These are phyloP conservation scores for Drosophila fungiperda DNA, from an alignment of 2,888 invertebrate genomes.

Conservation along the genomic window DNA sequence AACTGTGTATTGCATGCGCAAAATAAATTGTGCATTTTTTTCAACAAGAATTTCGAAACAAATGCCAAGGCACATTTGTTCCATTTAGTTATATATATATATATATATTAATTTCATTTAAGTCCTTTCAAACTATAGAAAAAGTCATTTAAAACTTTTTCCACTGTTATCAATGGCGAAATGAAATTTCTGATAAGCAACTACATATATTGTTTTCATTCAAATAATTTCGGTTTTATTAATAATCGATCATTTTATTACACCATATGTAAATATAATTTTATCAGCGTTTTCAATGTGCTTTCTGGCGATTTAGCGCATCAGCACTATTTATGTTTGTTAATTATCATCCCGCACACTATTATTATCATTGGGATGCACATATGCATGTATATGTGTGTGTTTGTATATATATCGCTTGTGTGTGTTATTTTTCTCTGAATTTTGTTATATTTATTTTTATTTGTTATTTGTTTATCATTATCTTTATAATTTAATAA, in stretches of 20 bases:
- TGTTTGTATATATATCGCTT: slow-evolving; percentile 25
- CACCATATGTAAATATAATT: slow-evolving; percentile 78
- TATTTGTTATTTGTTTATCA: background rate
- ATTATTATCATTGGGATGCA: slow-evolving; percentile 51
- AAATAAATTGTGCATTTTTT: slow-evolving; percentile 49
- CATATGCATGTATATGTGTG: slow-evolving; percentile 17
- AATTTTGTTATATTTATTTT: background rate
- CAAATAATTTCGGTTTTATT: slow-evolving; percentile 68
- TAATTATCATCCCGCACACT: slow-evolving; percentile 22
- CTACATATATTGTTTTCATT: slow-evolving; percentile 35
- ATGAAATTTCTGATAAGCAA: background rate
- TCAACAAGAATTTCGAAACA: slow-evolving; percentile 50
- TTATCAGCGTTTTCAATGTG: slow-evolving; percentile 62
- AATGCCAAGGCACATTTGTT: slow-evolving; percentile 30
- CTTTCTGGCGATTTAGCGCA: slow-evolving; percentile 13
- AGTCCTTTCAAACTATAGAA: background rate
- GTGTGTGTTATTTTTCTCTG: slow-evolving; percentile 15
- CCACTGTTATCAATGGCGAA: background rate
- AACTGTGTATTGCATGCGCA: slow-evolving; percentile 28
- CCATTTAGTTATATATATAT: slow-evolving; percentile 14
- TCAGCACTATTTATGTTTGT: slow-evolving; percentile 19
- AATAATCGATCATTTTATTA: slow-evolving; percentile 75
- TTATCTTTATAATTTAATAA: slow-evolving; percentile 52
- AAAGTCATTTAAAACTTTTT: background rate
- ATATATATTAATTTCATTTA: background rate